Conservation (phyloP, 1,140 invertebrate genomes). For the Aphis gossypii region DNA sequence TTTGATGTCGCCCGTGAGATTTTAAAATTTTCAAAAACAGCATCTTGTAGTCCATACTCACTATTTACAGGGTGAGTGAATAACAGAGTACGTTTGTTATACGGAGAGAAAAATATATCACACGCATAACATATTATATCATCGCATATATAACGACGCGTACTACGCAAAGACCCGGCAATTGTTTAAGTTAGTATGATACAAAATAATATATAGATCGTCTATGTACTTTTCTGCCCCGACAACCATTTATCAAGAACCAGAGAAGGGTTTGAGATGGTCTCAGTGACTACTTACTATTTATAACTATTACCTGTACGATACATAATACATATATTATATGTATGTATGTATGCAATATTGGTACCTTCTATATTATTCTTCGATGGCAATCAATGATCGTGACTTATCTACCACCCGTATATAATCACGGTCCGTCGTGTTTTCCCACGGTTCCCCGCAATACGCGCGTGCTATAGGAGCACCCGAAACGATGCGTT, state of each 20-base stretch:
- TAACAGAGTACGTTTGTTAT: background rate
- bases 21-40: background rate
- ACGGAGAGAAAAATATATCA: background rate
- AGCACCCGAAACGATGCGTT: background rate
- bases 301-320: background rate
- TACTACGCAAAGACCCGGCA: background rate
- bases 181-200: background rate
- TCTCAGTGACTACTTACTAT: background rate
- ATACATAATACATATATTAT: background rate
- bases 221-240: background rate
- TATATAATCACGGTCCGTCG: conserved; percentile 36
- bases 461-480: background rate
- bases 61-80: background rate
- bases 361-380: background rate
- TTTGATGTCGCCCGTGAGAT: background rate
- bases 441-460: conserved; percentile 33
- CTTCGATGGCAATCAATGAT: conserved; percentile 5
- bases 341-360: background rate
- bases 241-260: background rate
- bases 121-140: background rate
- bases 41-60: background rate
- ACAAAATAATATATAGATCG: background rate
- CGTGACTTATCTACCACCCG: conserved; percentile 34
- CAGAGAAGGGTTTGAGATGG: background rate
- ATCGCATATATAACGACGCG: background rate